Conservation (phyloP, 1,140 invertebrate genomes). For the Himalopsyche phryganea region DNA sequence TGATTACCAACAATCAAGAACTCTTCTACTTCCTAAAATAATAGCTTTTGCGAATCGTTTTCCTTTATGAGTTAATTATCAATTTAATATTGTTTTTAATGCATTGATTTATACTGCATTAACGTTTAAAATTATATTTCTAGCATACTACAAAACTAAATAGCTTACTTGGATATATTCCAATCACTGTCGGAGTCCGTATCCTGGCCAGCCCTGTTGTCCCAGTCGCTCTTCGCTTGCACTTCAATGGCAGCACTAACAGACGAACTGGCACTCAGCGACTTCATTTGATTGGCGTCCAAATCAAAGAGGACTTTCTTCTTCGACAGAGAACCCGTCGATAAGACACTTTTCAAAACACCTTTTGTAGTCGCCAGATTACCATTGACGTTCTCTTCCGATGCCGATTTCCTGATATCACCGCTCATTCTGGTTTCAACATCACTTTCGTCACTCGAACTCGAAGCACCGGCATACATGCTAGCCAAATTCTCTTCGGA, state of each 20-base stretch:
- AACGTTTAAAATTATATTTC: too few relatives aligned
- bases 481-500: constrained; percentile 16
- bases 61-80: too few relatives aligned
- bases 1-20: too few relatives aligned
- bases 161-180: constrained; percentile 53
- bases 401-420: constrained; percentile 31
- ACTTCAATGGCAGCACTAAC: constrained; percentile 43
- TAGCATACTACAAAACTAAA: too few relatives aligned
- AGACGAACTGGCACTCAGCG: constrained; percentile 46
- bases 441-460: constrained; percentile 10
- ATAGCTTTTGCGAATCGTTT: too few relatives aligned
- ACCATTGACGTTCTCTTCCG: constrained; percentile 40
- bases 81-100: too few relatives aligned
- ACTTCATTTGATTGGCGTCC: constrained; percentile 52
- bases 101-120: too few relatives aligned
- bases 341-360: constrained; percentile 55
- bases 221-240: constrained; percentile 42
- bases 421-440: constrained; percentile 30
- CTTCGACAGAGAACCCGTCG: constrained; percentile 51
- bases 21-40: too few relatives aligned
- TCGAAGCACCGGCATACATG: constrained; percentile 17
- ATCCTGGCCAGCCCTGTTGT: constrained; percentile 33
- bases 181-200: constrained; percentile 49
- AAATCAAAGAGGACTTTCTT: constrained; percentile 62
- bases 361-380: constrained; percentile 41